phyloP scores from a whole-genome alignment of 2,113 vertebrate species.

The Gulo gulo region DNA sequence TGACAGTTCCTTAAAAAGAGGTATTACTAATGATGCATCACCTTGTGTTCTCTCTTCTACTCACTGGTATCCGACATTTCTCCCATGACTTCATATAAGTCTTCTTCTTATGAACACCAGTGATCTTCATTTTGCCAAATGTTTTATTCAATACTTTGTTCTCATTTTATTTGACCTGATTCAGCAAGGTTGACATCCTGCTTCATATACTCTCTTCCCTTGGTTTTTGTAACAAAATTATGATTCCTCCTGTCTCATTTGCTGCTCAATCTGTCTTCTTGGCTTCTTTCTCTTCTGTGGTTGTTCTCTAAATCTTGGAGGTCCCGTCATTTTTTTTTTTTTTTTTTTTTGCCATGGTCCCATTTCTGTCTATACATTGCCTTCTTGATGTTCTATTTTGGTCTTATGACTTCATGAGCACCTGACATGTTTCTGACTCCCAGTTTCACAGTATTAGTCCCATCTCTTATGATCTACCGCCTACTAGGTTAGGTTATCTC shows the following conservation, averaged over 20 bases:
- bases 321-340: background rate
- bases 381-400: background rate
- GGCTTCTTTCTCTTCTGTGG: background rate
- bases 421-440: background rate
- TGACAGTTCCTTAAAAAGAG: background rate
- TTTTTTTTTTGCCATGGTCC: background rate
- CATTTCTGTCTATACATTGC: background rate
- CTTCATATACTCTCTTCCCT: background rate
- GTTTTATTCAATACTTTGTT: background rate
- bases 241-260: background rate
- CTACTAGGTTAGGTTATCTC: background rate
- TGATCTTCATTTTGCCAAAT: background rate
- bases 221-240: background rate
- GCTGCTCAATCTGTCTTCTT: background rate
- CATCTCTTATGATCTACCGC: background rate
- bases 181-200: background rate
- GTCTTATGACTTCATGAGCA: background rate
- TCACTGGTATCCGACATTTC: background rate
- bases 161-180: background rate
- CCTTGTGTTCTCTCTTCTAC: background rate
- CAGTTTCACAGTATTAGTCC: background rate
- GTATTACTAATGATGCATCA: background rate
- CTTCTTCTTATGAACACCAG: background rate
- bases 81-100: background rate
- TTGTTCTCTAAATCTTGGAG: background rate